phyloP scores from a whole-genome alignment of 1,140 invertebrate species.

The Drosophila miranda region DNA sequence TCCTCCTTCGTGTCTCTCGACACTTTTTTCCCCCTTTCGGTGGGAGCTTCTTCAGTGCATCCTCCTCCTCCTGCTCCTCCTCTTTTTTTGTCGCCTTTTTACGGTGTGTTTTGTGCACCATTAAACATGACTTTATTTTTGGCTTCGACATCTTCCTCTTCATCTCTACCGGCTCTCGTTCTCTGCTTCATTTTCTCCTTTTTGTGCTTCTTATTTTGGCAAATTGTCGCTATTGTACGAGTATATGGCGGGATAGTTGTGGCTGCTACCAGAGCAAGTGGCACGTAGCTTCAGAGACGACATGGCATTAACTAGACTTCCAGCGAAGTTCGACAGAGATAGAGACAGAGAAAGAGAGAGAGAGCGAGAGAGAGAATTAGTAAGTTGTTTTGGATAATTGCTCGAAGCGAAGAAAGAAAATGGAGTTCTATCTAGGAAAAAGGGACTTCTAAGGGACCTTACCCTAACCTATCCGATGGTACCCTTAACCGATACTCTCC shows the following conservation, averaged over 20 bases:
- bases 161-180: not conserved
- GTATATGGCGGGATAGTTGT: slow-evolving; percentile 15
- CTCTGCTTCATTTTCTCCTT: not conserved
- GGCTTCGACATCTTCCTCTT: slow-evolving; percentile 23
- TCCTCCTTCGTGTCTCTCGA: not conserved
- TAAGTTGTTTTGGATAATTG: too few relatives aligned
- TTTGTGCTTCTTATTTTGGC: slow-evolving; percentile 32
- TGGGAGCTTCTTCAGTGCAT: slow-evolving; percentile 1
- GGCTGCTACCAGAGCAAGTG: slow-evolving; percentile 24
- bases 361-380: not conserved
- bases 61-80: not conserved
- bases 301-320: slow-evolving; percentile 34
- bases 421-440: too few relatives aligned
- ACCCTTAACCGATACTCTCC: too few relatives aligned
- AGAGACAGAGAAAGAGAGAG: not conserved
- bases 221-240: slow-evolving; percentile 45
- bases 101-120: slow-evolving; percentile 54
- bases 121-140: slow-evolving; percentile 59
- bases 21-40: slow-evolving; percentile 7
- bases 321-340: slow-evolving; percentile 1
- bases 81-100: slow-evolving; percentile 30
- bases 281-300: slow-evolving; percentile 32
- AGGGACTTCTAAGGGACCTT: too few relatives aligned
- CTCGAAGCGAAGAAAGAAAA: too few relatives aligned
- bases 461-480: too few relatives aligned